Evolutionary conservation across 1,140 invertebrate species (phyloP).

Genomic region (Triops longicaudatus): DNA sequence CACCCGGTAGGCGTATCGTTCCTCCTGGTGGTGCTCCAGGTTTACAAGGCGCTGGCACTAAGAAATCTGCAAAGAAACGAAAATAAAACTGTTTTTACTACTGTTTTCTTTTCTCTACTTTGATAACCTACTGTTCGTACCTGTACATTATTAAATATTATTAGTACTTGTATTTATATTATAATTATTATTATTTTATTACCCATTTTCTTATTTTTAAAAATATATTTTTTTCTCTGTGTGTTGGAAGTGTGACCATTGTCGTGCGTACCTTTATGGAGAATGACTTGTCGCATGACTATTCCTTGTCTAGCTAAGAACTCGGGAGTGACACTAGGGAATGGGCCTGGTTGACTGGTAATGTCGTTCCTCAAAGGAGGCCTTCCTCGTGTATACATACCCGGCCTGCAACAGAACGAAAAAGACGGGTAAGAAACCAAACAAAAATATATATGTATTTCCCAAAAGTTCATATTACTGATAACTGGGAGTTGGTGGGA

Average conservation of each 20-base stretch:
- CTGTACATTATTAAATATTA: too few species aligned
- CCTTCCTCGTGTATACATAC: neutral
- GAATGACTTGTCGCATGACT: conserved; percentile 17
- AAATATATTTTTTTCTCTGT: too few species aligned
- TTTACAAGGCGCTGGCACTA: neutral
- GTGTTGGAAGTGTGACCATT: too few species aligned
- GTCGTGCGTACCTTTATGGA: conserved; percentile 19
- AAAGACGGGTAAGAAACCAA: neutral
- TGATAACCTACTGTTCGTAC: too few species aligned
- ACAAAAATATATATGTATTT: conserved; percentile 6
- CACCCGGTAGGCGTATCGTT: conserved; percentile 72
- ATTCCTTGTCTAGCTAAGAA: conserved; percentile 16
- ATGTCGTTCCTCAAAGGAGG: neutral
- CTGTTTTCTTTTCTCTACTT: too few species aligned
- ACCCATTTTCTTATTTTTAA: too few species aligned
- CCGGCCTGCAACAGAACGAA: conserved; percentile 18
- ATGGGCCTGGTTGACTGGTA: neutral
- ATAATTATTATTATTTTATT: too few species aligned
- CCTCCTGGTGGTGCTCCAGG: conserved; percentile 4
- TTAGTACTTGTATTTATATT: too few species aligned
- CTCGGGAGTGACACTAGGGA: conserved; percentile 19
- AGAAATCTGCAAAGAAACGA: conserved; percentile 1
- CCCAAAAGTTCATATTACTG: neutral
- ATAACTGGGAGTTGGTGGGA: neutral
- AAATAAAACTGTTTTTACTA: neutral